These are phyloP conservation scores for Oligia strigilis DNA, from an alignment of 2,888 invertebrate species.

Conservation along the genomic window DNA sequence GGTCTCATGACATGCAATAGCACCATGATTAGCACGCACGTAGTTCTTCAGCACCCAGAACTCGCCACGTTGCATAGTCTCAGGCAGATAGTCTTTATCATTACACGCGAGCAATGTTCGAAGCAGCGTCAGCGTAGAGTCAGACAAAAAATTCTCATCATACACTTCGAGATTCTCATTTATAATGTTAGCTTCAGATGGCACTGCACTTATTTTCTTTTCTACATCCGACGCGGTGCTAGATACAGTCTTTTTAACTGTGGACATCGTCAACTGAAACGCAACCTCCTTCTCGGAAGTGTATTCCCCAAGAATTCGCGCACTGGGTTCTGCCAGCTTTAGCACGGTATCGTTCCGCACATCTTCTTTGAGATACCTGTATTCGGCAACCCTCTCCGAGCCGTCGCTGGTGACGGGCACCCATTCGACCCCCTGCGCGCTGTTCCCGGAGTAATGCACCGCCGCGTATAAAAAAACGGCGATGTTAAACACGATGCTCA, in stretches of 20 bases:
- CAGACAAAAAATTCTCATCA: slow-evolving; percentile 83
- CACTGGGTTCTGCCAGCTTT: slow-evolving; percentile 72
- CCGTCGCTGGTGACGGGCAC: slow-evolving; percentile 83
- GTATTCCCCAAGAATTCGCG: slow-evolving; percentile 77
- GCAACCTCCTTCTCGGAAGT: slow-evolving; percentile 84
- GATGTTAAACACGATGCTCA: slow-evolving; percentile 94
- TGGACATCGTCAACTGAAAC: slow-evolving; percentile 82
- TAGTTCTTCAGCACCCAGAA: slow-evolving; percentile 98
- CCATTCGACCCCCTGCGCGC: slow-evolving; percentile 80
- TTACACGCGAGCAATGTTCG: slow-evolving; percentile 91
- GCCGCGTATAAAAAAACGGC: slow-evolving; percentile 93
- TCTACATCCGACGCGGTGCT: slow-evolving; percentile 85
- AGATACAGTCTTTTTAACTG: slow-evolving; percentile 84
- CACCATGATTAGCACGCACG: slow-evolving; percentile 93
- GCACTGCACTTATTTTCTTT: slow-evolving; percentile 80
- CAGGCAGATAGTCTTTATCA: slow-evolving; percentile 91
- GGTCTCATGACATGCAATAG: slow-evolving; percentile 94
- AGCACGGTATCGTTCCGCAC: slow-evolving; percentile 76
- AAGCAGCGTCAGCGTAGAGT: slow-evolving; percentile 81
- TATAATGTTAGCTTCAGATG: slow-evolving; percentile 79
- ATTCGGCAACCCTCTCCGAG: slow-evolving; percentile 79
- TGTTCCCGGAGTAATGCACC: slow-evolving; percentile 89
- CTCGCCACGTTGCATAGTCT: slow-evolving; percentile 93
- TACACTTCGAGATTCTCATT: slow-evolving; percentile 81
- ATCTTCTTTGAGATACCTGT: slow-evolving; percentile 74